These are phyloP conservation scores for Pithys albifrons DNA, from an alignment of 2,113 vertebrate genomes.

Conservation along the genomic window DNA sequence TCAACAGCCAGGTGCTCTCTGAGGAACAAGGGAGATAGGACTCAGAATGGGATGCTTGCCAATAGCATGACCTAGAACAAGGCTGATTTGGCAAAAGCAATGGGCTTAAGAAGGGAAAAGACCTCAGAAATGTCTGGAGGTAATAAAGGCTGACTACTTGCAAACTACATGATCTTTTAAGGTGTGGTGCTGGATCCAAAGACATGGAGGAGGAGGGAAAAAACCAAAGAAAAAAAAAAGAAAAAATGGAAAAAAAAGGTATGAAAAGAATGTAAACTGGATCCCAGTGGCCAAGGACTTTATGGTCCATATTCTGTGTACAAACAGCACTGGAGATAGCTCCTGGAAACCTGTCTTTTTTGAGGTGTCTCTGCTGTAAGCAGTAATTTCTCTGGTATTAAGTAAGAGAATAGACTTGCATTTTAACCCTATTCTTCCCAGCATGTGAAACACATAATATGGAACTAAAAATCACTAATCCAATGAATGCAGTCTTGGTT, in stretches of 20 bases:
- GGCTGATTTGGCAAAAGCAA: not conserved
- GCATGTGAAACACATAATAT: not conserved
- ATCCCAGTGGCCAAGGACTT: not conserved
- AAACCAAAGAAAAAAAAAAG: fast-evolving
- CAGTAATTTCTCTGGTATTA: not conserved
- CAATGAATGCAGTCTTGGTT: not conserved
- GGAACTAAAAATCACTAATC: not conserved
- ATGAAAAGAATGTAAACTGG: fast-evolving
- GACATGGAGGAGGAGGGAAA: not conserved
- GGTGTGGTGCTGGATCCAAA: not conserved
- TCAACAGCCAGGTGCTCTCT: not conserved
- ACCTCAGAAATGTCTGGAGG: not conserved
- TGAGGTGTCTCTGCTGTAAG: not conserved
- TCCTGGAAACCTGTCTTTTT: not conserved
- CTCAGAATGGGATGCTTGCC: not conserved
- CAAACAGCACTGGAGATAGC: not conserved
- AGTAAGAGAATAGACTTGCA: not conserved
- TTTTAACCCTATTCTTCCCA: not conserved
- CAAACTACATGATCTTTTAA: not conserved
- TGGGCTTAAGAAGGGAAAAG: not conserved
- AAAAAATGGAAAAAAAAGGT: no score
- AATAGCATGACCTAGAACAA: not conserved
- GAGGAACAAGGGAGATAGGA: not conserved
- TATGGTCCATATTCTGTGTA: not conserved
- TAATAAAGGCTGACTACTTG: not conserved